Evolutionary conservation across 2,797 vertebrate species (phyloP).

Genomic region (Staurois parvus): DNA sequence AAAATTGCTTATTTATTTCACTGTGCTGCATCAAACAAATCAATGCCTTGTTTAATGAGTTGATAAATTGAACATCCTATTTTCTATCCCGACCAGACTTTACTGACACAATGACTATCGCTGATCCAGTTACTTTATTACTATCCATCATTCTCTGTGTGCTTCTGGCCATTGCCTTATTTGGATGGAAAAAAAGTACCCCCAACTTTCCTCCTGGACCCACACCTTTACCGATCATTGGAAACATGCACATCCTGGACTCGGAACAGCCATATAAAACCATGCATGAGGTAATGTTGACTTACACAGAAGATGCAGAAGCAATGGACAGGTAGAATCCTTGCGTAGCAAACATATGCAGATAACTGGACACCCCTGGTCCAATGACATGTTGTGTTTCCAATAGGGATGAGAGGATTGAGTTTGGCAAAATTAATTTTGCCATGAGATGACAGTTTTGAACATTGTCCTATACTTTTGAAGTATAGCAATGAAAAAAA

Average conservation of each 20-base stretch:
- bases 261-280: constrained; percentile 69
- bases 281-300: constrained; percentile 65
- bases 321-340: no score
- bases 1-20: no score
- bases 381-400: no score
- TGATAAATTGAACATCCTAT: not conserved
- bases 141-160: not conserved
- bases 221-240: constrained; percentile 68
- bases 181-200: not conserved
- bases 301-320: not conserved
- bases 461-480: no score
- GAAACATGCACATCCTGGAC: constrained; percentile 70
- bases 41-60: no score
- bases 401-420: no score
- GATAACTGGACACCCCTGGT: no score
- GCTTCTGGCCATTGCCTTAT: not conserved
- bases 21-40: no score
- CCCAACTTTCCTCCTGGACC: constrained; percentile 69
- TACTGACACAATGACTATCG: not conserved
- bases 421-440: no score
- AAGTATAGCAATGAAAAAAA: no score
- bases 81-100: not conserved
- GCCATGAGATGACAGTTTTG: no score
- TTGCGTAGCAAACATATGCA: no score
- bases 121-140: not conserved